A percentile compares a stretch with the other conserved stretches of the same genome.
These are phyloP conservation scores for Micrasema minimum DNA, from an alignment of 1,140 invertebrate genomes.

Conservation along the genomic window DNA sequence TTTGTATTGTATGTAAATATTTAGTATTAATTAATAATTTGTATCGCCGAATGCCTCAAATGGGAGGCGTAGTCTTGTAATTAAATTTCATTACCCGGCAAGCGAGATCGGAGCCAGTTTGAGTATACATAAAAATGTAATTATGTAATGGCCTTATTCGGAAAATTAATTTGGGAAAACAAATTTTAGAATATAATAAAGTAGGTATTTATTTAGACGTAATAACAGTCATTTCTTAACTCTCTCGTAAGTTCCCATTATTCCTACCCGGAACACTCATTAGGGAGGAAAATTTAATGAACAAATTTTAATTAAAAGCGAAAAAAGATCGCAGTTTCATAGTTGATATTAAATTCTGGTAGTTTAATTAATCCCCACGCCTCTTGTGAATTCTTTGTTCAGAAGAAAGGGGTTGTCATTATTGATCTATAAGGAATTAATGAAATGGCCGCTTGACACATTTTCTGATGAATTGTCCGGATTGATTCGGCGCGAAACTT, in stretches of 20 bases:
- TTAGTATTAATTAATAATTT: neutral
- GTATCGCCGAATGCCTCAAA: neutral
- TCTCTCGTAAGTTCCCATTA: neutral
- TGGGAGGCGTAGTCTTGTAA: slow-evolving; percentile 7
- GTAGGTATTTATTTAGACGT: slow-evolving; percentile 39
- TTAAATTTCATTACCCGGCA: neutral
- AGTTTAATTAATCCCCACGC: slow-evolving; percentile 39
- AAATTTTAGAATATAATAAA: slow-evolving; percentile 35
- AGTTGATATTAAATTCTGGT: slow-evolving; percentile 39
- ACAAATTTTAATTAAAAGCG: slow-evolving; percentile 48
- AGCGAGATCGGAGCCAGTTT: slow-evolving; percentile 2
- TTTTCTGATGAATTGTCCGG: slow-evolving; percentile 36
- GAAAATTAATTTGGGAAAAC: slow-evolving; percentile 40
- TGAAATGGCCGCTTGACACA: slow-evolving; percentile 26
- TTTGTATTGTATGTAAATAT: too few species aligned
- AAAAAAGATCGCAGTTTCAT: slow-evolving; percentile 47
- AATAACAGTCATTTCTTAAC: slow-evolving; percentile 39
- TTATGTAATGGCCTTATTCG: slow-evolving; percentile 21
- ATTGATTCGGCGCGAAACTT: neutral
- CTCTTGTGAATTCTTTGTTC: slow-evolving; percentile 9
- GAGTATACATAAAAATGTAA: slow-evolving; percentile 38
- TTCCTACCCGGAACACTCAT: slow-evolving; percentile 34
- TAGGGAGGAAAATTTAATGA: slow-evolving; percentile 45
- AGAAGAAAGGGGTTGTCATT: slow-evolving; percentile 13
- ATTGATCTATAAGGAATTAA: slow-evolving; percentile 26